A percentile compares a stretch with the other conserved stretches of the same genome.
Conservation (phyloP, 2,888 invertebrate species). For the Chouioia cunea region DNA sequence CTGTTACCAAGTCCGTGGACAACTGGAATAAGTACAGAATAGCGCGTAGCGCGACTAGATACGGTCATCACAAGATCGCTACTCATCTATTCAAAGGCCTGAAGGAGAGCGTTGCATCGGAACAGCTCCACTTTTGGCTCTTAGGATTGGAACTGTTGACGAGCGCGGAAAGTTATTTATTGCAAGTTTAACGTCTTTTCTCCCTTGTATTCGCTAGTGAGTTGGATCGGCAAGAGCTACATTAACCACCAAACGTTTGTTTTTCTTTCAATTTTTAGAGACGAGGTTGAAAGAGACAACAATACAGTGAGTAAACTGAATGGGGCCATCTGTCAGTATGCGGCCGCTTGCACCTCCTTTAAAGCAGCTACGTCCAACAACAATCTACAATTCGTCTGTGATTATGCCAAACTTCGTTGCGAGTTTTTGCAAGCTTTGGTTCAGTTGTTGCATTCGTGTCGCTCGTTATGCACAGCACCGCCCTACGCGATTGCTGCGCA, state of each 20-base stretch:
- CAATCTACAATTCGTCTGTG: conserved; percentile 80
- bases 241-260: neutral
- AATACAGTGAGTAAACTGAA: conserved; percentile 63
- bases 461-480: conserved; percentile 87
- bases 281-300: conserved; percentile 44
- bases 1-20: conserved; percentile 73
- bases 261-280: conserved; percentile 21
- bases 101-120: conserved; percentile 82
- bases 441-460: conserved; percentile 78
- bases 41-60: conserved; percentile 87
- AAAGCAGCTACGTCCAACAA: conserved; percentile 78
- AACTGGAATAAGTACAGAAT: conserved; percentile 90
- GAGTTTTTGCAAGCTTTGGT: conserved; percentile 79
- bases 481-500: conserved; percentile 92
- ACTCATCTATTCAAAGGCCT: conserved; percentile 75
- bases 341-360: conserved; percentile 66
- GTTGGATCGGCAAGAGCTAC: neutral
- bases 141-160: conserved; percentile 83
- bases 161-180: conserved; percentile 78
- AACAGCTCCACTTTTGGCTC: conserved; percentile 91
- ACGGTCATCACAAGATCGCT: conserved; percentile 83
- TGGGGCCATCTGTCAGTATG: conserved; percentile 63
- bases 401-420: conserved; percentile 82
- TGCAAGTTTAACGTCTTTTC: conserved; percentile 61
- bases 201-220: neutral